Conservation (phyloP, 2,113 vertebrate genomes). For the Dasypus novemcinctus region DNA sequence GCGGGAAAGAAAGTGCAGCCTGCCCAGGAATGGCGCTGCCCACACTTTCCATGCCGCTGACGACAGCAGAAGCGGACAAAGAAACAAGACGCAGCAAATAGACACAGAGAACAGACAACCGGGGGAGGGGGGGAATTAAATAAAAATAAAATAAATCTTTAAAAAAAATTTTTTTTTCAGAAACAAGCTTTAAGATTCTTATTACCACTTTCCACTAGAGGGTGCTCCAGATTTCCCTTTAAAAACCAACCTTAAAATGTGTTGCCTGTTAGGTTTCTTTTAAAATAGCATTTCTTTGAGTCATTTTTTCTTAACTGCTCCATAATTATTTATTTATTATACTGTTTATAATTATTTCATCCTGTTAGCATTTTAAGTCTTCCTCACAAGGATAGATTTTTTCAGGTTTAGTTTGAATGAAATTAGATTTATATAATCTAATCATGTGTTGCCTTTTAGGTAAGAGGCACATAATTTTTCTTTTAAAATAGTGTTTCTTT, state of each 20-base stretch:
- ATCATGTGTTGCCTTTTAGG: neutral
- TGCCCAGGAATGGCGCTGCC: no score
- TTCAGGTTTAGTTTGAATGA: constrained; percentile 27
- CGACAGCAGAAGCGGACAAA: no score
- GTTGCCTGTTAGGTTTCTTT: neutral
- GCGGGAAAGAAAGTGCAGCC: no score
- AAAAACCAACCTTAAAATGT: neutral
- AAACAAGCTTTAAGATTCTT: neutral
- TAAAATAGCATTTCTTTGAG: neutral
- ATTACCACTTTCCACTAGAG: constrained; percentile 61
- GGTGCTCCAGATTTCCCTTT: constrained; percentile 31
- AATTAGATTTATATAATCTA: neutral
- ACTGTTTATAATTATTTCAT: no score
- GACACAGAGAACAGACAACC: no score
- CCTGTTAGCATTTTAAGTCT: constrained; percentile 36
- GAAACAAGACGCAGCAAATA: no score
- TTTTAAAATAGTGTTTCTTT: neutral
- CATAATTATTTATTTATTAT: no score
- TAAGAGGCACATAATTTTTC: neutral
- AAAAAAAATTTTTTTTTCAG: no score
- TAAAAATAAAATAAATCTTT: no score
- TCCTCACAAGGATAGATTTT: neutral
- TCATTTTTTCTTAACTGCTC: neutral
- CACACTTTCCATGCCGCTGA: no score
- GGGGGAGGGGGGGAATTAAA: no score